Base-by-base conservation (phyloP, 2,888 invertebrate species). In the Poecilus cupreus region DNA sequence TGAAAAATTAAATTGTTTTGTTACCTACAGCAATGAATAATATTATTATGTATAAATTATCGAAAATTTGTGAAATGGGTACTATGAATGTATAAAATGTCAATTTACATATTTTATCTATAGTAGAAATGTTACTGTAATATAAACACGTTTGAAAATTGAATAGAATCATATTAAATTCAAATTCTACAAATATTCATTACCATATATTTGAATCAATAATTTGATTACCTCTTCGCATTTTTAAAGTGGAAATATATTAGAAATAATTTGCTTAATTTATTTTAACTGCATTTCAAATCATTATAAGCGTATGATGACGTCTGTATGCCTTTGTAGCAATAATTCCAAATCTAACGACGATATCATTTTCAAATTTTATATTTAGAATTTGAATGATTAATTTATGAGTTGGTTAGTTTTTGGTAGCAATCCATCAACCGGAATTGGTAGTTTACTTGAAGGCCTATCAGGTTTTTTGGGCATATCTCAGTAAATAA, bases 71-170 rank as follows among this genome's bases (percentile, higher is more conserved):
- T 57, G 22, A 57, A 57, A 57, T 49, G 46, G 10, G 49, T 13
- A 13, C 20, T 57, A 57, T 57, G 57, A 57, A 57, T 57, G 22
- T 57, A 24, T 49, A 57, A 57, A 57, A 22, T 24, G 18, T 13
- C 57, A 57, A 57, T 57, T 24, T 57, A 57, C 57, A 57, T 57
- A 57, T 57, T 57, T 57, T 57, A 57, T 4, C 57, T 49, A 43
- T n/a, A 46, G 51, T 11, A 57, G 57, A 57, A 22, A 22, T 22
- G 57, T 57, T 22, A 57, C 4, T 10, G 20, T 22, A 22, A 57
- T 22, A 57, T 57, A 57, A 57, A 57, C 57, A 57, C 22, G 22
- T 57, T 57, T 22, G 22, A 57, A 57, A 57, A 57, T 22, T 57
- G 57, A 57, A 57, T 22, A 57, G 18, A 5, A 16, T 49, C 16